Evolutionary conservation across 2,797 vertebrate species (phyloP).

Genomic region (Simalia tracyae): DNA sequence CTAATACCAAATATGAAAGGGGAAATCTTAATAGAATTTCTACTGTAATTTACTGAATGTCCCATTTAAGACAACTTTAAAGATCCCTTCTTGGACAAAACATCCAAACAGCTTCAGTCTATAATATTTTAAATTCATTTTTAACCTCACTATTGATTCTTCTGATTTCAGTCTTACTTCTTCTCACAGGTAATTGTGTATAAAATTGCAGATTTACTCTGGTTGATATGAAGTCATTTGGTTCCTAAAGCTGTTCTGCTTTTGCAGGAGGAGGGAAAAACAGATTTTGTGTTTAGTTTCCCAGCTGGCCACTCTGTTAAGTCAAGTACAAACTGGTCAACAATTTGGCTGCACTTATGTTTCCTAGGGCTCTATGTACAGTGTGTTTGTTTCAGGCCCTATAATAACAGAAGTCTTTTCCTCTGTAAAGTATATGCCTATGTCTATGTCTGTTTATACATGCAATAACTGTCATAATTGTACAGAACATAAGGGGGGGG

Average conservation of each 20-base stretch:
- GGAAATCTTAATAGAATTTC: background rate
- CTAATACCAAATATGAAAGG: background rate
- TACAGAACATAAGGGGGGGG: background rate
- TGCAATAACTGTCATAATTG: background rate
- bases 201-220: background rate
- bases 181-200: background rate
- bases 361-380: background rate
- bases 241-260: background rate
- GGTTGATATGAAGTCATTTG: no score
- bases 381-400: background rate
- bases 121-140: background rate
- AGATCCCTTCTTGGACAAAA: background rate
- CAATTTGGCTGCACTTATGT: background rate
- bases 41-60: background rate
- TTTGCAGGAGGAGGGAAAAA: background rate
- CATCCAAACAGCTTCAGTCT: background rate
- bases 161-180: background rate
- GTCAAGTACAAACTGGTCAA: background rate
- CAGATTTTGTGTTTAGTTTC: background rate
- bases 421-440: background rate
- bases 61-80: background rate
- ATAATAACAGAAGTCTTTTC: background rate
- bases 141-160: background rate
- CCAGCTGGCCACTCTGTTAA: background rate
- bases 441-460: background rate